Evolutionary conservation across 2,888 invertebrate species (phyloP).

Genomic region (Cecidostiba fungosa): DNA sequence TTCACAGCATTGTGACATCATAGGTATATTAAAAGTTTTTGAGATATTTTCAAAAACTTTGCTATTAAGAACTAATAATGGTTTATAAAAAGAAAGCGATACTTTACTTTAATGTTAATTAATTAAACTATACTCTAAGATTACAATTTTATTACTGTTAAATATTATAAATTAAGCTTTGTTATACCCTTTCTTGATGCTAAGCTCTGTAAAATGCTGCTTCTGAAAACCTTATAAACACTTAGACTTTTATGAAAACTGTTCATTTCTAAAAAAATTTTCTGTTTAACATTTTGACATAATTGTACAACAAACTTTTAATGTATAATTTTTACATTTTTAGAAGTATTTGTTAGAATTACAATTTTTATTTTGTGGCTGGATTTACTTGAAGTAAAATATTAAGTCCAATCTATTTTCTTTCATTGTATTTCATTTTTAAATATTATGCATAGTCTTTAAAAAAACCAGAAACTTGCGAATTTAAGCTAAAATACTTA

Average conservation of each 20-base stretch:
- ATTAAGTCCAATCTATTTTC: neutral
- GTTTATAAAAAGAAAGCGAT: neutral
- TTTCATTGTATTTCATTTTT: neutral
- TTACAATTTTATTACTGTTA: constrained; percentile 51
- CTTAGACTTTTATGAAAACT: neutral
- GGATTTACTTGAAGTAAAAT: neutral
- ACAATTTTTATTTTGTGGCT: neutral
- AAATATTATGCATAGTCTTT: neutral
- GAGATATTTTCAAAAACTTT: neutral
- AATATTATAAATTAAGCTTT: constrained; percentile 47
- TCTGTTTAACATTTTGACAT: neutral
- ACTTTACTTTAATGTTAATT: constrained; percentile 11
- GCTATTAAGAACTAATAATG: neutral
- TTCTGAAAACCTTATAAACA: constrained; percentile 28
- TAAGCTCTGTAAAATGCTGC: constrained; percentile 38
- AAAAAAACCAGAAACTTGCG: neutral
- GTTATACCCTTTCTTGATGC: neutral
- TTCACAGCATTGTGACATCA: constrained; percentile 16
- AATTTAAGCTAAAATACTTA: neutral
- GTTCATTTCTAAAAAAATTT: neutral
- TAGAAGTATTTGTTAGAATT: neutral
- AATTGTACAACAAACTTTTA: neutral
- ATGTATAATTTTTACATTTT: constrained; percentile 31
- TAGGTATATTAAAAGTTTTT: neutral
- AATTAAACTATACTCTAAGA: constrained; percentile 11